Percentiles rank a stretch among this genome's conserved stretches.
Evolutionary conservation across 1,140 invertebrate genomes (phyloP).

Genomic region (Magallana ariakensis): DNA sequence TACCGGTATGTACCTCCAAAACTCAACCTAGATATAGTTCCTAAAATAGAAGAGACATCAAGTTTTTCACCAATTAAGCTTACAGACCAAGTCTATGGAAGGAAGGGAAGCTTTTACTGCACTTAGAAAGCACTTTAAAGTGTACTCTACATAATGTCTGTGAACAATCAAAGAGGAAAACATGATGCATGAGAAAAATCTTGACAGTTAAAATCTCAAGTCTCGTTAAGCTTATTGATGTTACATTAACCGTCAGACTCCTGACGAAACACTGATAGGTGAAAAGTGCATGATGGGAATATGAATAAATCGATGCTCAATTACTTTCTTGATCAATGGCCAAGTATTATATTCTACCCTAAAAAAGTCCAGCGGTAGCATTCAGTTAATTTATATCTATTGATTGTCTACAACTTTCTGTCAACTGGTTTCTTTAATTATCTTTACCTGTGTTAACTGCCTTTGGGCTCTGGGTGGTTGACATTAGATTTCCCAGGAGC

Average conservation of each 20-base stretch:
- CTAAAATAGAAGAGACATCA: background rate
- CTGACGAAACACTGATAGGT: background rate
- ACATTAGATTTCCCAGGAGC: conserved; percentile 91
- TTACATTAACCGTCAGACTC: background rate
- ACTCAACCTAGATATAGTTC: conserved; percentile 9
- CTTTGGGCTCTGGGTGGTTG: conserved; percentile 85
- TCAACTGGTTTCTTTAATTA: conserved; percentile 15
- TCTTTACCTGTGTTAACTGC: conserved; percentile 19
- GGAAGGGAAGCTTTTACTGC: background rate
- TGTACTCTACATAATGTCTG: conserved; percentile 6
- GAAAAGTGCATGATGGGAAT: background rate
- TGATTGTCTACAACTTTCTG: background rate
- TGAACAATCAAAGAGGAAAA: conserved; percentile 26
- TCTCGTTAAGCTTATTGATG: background rate
- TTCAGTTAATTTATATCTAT: background rate
- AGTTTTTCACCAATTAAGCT: background rate
- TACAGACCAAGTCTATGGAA: background rate
- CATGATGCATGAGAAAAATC: conserved; percentile 17
- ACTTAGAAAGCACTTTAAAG: conserved; percentile 4
- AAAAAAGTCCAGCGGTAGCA: background rate
- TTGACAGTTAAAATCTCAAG: background rate
- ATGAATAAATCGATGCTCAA: conserved; percentile 9
- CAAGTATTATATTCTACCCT: background rate
- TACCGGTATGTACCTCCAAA: conserved; percentile 25
- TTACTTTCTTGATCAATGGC: conserved; percentile 30